A percentile compares a stretch with the other conserved stretches of the same genome.
Conservation (phyloP, 2,113 vertebrate species). For the Bambusicola thoracicus region DNA sequence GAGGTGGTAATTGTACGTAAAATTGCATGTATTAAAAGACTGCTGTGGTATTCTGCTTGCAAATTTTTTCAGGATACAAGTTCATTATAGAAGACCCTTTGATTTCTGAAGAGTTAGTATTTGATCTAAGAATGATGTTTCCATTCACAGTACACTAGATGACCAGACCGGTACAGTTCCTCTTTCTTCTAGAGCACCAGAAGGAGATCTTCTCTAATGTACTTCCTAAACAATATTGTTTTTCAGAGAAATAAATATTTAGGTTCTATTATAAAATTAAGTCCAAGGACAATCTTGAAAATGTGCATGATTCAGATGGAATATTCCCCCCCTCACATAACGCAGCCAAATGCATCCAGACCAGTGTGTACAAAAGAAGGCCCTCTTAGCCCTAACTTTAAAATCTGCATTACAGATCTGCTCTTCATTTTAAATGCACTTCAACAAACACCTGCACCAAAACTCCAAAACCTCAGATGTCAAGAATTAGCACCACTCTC, state of each 20-base stretch:
- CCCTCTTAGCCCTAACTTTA: neutral
- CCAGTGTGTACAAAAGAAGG: neutral
- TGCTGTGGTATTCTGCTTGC: neutral
- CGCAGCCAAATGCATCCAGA: neutral
- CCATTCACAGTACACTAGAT: neutral
- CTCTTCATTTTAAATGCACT: neutral
- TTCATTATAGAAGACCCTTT: neutral
- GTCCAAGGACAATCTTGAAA: neutral
- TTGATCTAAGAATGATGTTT: neutral
- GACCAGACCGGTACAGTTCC: neutral
- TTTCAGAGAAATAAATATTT: neutral
- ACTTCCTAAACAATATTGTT: neutral
- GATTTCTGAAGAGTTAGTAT: neutral
- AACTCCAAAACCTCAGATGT: neutral
- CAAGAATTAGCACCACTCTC: neutral
- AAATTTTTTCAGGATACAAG: neutral
- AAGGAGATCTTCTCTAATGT: neutral
- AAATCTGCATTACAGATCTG: neutral
- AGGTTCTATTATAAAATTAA: neutral
- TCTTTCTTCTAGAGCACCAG: neutral
- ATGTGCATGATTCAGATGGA: neutral
- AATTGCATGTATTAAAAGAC: neutral
- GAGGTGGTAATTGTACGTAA: neutral
- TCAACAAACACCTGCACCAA: neutral
- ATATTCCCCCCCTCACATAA: neutral